Base-by-base conservation (phyloP, 2,113 vertebrate genomes). In the Grallaria varia region DNA sequence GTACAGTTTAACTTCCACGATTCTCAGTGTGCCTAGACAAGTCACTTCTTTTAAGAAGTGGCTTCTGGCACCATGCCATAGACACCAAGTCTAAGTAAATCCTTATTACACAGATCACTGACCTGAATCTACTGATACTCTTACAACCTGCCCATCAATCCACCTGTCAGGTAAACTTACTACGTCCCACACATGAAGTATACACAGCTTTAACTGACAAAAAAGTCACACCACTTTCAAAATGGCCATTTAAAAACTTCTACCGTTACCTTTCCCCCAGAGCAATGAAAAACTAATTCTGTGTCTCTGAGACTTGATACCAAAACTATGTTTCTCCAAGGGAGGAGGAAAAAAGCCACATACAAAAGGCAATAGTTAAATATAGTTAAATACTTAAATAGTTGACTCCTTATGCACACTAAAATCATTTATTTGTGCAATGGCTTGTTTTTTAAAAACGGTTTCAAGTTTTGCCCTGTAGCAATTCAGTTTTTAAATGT, bases 51-150 rank as follows among this genome's bases (percentile, higher is more conserved):
- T 59, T 11, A 76, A 83, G 25, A 78, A 87, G 37, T 30, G 10
- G n/a, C 39, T 84, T 85, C 83, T 85, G 78, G 60, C 52, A 66
- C 37, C 58, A 23, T 66, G 45, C 68, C 84, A 78, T 0, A 71
- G 64, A 84, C 25, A 93, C 35, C 64, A 91, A 75, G 64, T 37
- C 17, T 35, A 83, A 89, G 63, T 83, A 93, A 93, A 96, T 94
- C 88, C 84, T 89, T 76, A 87, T 90, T 94, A 85, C 30, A 81
- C 72, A 95, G 80, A 91, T 91, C 90, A 91, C 62, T 78, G 81
- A 91, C 93, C 92, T 84, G 78, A 87, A 97, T 96, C 84, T 94
- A 79, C 63, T 63, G 84, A 91, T 86, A 91, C 77, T 95, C 84
- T 82, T 84, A 81, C 49, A 81, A 53, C 55, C 58, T 90, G 67